Evolutionary conservation across 2,888 invertebrate genomes (phyloP).

Genomic region (Bombylius discolor): DNA sequence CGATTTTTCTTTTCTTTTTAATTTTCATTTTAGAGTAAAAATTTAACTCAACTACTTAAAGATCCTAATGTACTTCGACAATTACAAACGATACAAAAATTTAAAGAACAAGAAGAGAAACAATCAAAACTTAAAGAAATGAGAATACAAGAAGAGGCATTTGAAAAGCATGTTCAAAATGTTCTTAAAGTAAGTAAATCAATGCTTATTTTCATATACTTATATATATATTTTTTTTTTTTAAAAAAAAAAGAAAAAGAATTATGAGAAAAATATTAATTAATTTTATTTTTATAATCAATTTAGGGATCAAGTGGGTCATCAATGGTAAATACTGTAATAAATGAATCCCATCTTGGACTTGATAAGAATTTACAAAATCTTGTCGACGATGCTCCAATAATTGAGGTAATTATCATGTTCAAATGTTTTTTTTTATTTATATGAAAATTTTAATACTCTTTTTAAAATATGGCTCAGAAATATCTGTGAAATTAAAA

Average conservation of each 20-base stretch:
- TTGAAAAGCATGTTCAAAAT: conserved; percentile 61
- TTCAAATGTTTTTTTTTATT: neutral
- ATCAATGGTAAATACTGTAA: conserved; percentile 18
- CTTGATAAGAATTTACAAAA: conserved; percentile 50
- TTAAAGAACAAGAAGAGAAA: conserved; percentile 51
- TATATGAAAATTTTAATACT: neutral
- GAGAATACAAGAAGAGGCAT: conserved; percentile 61
- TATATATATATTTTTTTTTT: neutral
- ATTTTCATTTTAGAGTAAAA: conserved; percentile 26
- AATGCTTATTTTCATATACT: neutral
- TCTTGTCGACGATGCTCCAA: conserved; percentile 46
- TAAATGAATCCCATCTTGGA: conserved; percentile 38
- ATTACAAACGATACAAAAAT: conserved; percentile 61
- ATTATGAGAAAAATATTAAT: neutral
- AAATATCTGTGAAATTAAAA: conserved; percentile 1
- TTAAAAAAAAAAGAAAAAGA: neutral
- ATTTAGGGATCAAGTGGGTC: conserved; percentile 6
- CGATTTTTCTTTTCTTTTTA: conserved; percentile 1
- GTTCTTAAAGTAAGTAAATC: conserved; percentile 49
- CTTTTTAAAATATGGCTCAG: neutral
- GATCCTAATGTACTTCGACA: conserved; percentile 85
- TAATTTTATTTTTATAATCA: neutral
- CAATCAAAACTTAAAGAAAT: conserved; percentile 53
- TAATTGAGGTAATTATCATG: conserved; percentile 29
- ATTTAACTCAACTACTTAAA: conserved; percentile 42